Conservation (phyloP, 2,888 invertebrate genomes). For the Leuctra nigra region DNA sequence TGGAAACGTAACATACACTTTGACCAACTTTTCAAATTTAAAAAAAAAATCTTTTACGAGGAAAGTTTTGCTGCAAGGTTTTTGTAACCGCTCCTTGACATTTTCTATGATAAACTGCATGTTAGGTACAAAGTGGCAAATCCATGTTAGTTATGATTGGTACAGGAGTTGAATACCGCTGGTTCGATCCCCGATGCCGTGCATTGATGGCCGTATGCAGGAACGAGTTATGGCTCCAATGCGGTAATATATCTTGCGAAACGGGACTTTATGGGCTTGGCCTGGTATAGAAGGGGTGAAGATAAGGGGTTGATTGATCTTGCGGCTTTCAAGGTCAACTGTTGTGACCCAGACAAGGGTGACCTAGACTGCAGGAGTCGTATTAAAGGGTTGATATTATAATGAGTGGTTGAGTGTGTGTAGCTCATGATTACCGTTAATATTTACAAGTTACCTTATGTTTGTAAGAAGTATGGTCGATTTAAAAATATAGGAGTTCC, state of each 20-base stretch:
- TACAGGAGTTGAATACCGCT: neutral
- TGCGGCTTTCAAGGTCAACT: no score
- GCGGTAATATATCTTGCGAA: neutral
- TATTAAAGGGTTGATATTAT: no score
- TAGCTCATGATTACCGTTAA: no score
- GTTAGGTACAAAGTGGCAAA: neutral
- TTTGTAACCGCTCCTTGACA: neutral
- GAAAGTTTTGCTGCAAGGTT: neutral
- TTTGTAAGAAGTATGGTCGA: no score
- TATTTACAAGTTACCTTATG: no score
- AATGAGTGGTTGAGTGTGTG: no score
- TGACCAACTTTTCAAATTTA: conserved; percentile 14
- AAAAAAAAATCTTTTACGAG: conserved; percentile 14
- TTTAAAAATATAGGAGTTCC: no score
- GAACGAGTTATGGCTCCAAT: neutral
- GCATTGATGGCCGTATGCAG: neutral
- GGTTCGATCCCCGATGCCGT: neutral
- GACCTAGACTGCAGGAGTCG: no score
- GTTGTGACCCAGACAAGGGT: no score
- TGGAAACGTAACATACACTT: neutral
- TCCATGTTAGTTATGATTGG: conserved; percentile 6
- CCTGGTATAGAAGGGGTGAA: no score
- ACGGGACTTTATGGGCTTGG: no score
- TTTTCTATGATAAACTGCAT: conserved; percentile 3
- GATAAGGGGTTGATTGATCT: no score